Conservation (phyloP, 2,113 vertebrate species). For the Apaloderma vittatum region DNA sequence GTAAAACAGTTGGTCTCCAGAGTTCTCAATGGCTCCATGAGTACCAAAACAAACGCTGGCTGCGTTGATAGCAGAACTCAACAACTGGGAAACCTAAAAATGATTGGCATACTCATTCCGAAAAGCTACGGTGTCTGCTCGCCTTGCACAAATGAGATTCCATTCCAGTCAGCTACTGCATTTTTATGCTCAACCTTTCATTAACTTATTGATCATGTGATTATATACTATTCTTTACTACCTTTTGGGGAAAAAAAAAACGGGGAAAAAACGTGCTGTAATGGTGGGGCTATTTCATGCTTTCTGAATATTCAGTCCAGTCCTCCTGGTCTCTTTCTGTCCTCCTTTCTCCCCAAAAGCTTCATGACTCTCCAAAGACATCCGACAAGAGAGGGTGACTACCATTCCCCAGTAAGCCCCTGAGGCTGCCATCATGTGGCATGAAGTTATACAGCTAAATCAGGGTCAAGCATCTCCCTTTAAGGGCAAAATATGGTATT, state of each 20-base stretch:
- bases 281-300: constrained; percentile 36
- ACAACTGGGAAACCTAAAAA: constrained; percentile 26
- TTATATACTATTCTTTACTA: constrained; percentile 17
- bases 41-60: background rate
- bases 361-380: constrained; percentile 41
- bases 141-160: constrained; percentile 67
- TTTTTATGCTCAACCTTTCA: constrained; percentile 62
- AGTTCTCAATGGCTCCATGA: background rate
- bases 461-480: constrained; percentile 10
- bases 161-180: constrained; percentile 71
- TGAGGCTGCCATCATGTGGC: constrained; percentile 3
- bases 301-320: constrained; percentile 56
- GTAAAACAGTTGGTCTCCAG: background rate
- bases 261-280: background rate
- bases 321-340: constrained; percentile 75
- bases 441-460: background rate
- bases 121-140: constrained; percentile 40
- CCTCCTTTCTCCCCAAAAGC: constrained; percentile 56
- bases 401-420: background rate
- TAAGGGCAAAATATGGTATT: constrained; percentile 58
- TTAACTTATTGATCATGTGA: constrained; percentile 28
- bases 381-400: constrained; percentile 5
- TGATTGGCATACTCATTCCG: constrained; percentile 30
- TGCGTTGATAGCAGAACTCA: constrained; percentile 11
- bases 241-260: constrained; percentile 19